Evolutionary conservation across 1,140 invertebrate genomes (phyloP).

Genomic region (Drosophila kikkawai): DNA sequence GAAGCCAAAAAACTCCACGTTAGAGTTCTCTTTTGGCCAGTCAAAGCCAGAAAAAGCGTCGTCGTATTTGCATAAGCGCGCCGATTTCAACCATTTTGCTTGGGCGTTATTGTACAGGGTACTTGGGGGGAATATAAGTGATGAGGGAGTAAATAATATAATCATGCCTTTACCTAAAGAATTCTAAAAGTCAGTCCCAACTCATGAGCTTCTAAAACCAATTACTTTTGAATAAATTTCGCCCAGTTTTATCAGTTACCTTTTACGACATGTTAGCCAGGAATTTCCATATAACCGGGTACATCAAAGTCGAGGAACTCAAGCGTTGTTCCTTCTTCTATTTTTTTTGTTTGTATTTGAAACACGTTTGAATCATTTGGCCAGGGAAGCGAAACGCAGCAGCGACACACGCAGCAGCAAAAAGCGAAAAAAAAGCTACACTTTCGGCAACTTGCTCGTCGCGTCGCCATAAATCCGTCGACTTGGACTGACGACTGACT

Average conservation of each 20-base stretch:
- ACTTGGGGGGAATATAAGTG: background rate
- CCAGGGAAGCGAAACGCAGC: conserved; percentile 63
- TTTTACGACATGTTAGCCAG: background rate
- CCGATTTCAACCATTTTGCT: conserved; percentile 40
- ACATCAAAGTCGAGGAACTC: background rate
- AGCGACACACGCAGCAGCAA: conserved; percentile 8
- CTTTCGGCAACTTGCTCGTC: conserved; percentile 60
- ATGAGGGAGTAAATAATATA: too few species aligned
- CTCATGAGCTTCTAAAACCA: too few species aligned
- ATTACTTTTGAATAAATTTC: background rate
- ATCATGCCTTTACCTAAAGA: background rate
- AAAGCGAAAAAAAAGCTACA: conserved; percentile 50
- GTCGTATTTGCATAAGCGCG: conserved; percentile 65
- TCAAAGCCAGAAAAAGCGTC: conserved; percentile 14
- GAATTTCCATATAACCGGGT: background rate
- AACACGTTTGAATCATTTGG: conserved; percentile 80
- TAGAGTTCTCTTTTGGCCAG: background rate
- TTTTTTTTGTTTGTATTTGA: conserved; percentile 62
- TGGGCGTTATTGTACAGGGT: conserved; percentile 1
- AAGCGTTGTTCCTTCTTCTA: conserved; percentile 11
- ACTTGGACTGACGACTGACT: conserved; percentile 30
- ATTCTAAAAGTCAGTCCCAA: background rate
- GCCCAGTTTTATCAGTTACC: background rate
- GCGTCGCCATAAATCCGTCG: conserved; percentile 66
- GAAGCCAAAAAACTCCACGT: conserved; percentile 12